A percentile compares a stretch with the other conserved stretches of the same genome.
These are phyloP conservation scores for Drosophila emarginata DNA, from an alignment of 2,888 invertebrate species.

Conservation along the genomic window DNA sequence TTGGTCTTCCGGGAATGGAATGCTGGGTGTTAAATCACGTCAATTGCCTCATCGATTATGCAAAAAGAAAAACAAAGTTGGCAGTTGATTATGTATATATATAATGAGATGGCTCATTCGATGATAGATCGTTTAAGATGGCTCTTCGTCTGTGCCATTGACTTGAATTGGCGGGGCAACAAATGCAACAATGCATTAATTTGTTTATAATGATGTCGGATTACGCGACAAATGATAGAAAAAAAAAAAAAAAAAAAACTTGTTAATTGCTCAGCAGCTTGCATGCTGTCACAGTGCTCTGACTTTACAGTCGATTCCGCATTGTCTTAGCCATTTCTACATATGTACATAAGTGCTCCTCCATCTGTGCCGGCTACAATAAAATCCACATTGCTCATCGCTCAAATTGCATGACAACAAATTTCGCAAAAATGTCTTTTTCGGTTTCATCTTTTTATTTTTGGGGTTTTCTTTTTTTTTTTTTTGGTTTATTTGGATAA, in stretches of 20 bases:
- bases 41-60: conserved; percentile 16
- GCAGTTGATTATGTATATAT: background rate
- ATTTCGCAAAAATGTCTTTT: conserved; percentile 55
- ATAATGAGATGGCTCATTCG: background rate
- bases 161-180: conserved; percentile 20
- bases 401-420: conserved; percentile 23
- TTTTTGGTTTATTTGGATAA: background rate
- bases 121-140: conserved; percentile 1
- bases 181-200: conserved; percentile 52
- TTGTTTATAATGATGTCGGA: conserved; percentile 69
- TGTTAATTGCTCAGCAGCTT: conserved; percentile 56
- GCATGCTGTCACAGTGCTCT: conserved; percentile 67
- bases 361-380: background rate
- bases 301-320: conserved; percentile 56
- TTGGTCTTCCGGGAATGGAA: conserved; percentile 10
- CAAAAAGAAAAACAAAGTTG: background rate
- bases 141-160: conserved; percentile 9
- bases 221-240: conserved; percentile 58
- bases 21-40: background rate
- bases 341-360: conserved; percentile 25
- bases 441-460: conserved; percentile 20
- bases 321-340: conserved; percentile 40
- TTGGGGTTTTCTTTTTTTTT: background rate
- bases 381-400: conserved; percentile 18
- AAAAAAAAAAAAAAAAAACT: conserved; percentile 31